A percentile compares a stretch with the other conserved stretches of the same genome.
These are phyloP conservation scores for Himalopsyche phryganea DNA, from an alignment of 1,140 invertebrate genomes.

Conservation along the genomic window DNA sequence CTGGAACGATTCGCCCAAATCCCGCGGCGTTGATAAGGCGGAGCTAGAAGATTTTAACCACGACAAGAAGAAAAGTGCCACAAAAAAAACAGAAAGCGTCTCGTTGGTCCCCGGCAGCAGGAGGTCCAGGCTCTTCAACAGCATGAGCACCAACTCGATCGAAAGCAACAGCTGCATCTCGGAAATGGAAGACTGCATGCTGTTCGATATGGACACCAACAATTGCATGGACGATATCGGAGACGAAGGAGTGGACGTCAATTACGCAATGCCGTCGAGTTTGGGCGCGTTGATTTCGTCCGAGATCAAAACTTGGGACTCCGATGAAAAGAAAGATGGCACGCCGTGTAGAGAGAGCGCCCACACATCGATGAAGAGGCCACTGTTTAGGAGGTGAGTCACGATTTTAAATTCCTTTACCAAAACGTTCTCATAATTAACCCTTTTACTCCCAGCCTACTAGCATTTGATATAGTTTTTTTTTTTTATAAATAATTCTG, in stretches of 20 bases:
- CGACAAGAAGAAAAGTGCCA: no score
- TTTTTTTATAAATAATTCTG: no score
- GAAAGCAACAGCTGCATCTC: constrained; percentile 25
- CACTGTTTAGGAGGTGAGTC: neutral
- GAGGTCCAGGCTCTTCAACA: constrained; percentile 18
- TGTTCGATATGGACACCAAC: constrained; percentile 14
- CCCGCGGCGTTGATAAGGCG: no score
- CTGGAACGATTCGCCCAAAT: no score
- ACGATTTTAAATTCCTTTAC: neutral
- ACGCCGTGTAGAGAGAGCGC: neutral
- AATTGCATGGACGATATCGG: neutral
- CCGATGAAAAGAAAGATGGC: neutral
- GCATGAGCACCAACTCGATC: constrained; percentile 17
- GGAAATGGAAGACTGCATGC: constrained; percentile 28
- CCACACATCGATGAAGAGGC: neutral
- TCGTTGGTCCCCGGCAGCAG: neutral
- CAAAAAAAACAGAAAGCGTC: no score
- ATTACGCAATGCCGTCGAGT: constrained; percentile 11
- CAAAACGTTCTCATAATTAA: no score
- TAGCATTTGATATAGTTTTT: no score
- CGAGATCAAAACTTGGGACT: constrained; percentile 15
- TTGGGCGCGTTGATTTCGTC: constrained; percentile 16
- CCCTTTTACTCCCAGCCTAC: neutral
- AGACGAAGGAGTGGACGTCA: no score
- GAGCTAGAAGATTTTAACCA: no score